A percentile compares a stretch with the other conserved stretches of the same genome.
Evolutionary conservation across 2,797 vertebrate species (phyloP).

Genomic region (Mustela erminea): DNA sequence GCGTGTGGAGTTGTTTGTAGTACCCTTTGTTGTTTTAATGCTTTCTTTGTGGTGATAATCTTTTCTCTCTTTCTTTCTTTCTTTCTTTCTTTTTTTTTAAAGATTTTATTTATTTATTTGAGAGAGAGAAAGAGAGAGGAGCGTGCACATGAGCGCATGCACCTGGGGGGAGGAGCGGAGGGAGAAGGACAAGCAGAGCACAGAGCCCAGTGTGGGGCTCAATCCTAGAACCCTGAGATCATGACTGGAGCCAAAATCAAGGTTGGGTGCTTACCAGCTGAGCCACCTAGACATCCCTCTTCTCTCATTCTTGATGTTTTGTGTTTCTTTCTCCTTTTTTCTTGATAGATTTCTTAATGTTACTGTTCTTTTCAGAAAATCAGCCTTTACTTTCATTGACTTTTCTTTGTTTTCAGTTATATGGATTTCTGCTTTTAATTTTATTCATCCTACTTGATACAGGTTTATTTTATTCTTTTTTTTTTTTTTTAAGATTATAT

Average conservation of each 20-base stretch:
- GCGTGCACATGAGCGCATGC: no score
- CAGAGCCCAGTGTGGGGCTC: not conserved
- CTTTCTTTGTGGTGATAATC: not conserved
- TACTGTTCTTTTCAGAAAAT: not conserved
- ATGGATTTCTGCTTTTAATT: not conserved
- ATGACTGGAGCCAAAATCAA: not conserved
- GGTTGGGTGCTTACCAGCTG: not conserved
- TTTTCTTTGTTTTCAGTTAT: constrained; percentile 5
- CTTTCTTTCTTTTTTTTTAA: no score
- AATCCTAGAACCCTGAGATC: not conserved
- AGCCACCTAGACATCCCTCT: not conserved
- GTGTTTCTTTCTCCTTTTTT: not conserved
- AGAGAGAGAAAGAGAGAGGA: not conserved
- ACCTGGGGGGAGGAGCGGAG: not conserved
- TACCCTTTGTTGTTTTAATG: not conserved
- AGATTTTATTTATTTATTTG: not conserved
- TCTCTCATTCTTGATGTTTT: not conserved
- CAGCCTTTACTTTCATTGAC: not conserved
- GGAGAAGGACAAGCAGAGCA: not conserved
- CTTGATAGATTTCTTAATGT: not conserved
- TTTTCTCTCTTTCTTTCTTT: not conserved
- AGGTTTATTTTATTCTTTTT: not conserved
- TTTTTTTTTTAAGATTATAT: constrained; percentile 28
- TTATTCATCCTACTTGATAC: not conserved
- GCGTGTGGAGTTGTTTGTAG: not conserved